Evolutionary conservation across 2,888 invertebrate species (phyloP).

Genomic region (Noctua janthe): DNA sequence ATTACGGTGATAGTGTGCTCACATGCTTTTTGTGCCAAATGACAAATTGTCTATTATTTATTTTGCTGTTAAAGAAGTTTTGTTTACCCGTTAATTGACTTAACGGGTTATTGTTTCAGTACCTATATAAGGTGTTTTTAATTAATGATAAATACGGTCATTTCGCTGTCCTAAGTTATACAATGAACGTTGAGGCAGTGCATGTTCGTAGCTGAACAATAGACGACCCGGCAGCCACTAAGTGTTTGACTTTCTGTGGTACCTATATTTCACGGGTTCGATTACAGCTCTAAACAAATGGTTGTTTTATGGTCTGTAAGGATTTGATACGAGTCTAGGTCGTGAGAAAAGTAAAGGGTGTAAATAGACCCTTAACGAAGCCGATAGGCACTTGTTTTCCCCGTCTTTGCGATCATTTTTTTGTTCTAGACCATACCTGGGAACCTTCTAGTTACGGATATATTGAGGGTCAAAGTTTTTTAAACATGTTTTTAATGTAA

Average conservation of each 20-base stretch:
- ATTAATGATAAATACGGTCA: slow-evolving; percentile 50
- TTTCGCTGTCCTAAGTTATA: slow-evolving; percentile 37
- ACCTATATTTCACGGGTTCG: slow-evolving; percentile 34
- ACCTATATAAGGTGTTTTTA: slow-evolving; percentile 58
- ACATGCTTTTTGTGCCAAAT: slow-evolving; percentile 56
- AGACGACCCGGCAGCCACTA: slow-evolving; percentile 40
- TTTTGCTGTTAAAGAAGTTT: slow-evolving; percentile 45
- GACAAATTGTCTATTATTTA: slow-evolving; percentile 60
- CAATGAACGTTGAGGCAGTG: slow-evolving; percentile 36
- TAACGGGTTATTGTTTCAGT: slow-evolving; percentile 61
- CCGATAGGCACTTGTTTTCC: too few species aligned
- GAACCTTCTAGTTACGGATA: too few species aligned
- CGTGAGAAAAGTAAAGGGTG: neutral
- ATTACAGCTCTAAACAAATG: slow-evolving; percentile 33
- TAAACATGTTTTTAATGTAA: too few species aligned
- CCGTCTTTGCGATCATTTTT: too few species aligned
- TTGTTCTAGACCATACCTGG: too few species aligned
- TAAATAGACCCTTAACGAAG: too few species aligned
- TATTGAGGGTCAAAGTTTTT: too few species aligned
- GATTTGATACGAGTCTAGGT: neutral
- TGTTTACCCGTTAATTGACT: slow-evolving; percentile 40
- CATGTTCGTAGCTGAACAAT: slow-evolving; percentile 48
- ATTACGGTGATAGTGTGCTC: slow-evolving; percentile 42
- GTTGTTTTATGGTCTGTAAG: neutral
- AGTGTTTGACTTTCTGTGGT: slow-evolving; percentile 43